Conservation (phyloP, 2,113 vertebrate genomes). For the Forbesichthys agassizii region DNA sequence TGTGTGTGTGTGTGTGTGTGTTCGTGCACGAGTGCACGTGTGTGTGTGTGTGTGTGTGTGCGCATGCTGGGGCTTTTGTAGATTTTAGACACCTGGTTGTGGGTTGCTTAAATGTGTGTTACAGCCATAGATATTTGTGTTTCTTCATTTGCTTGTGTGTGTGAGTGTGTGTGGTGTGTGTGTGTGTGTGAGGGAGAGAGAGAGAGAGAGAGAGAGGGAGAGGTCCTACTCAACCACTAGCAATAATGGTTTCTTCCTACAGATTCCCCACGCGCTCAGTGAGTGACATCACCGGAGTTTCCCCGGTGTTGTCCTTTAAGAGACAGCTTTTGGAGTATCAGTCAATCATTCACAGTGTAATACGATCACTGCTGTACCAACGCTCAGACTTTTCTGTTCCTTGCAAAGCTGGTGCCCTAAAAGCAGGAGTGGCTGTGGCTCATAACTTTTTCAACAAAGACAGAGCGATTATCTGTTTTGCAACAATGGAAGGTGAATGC, state of each 20-base stretch:
- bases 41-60: no score
- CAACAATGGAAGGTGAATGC: constrained; percentile 52
- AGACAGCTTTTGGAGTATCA: constrained; percentile 1
- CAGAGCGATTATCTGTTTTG: background rate
- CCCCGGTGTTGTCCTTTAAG: constrained; percentile 49
- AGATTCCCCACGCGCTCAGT: constrained; percentile 33
- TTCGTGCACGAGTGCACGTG: no score
- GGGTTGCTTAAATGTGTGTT: background rate
- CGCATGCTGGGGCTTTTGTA: no score
- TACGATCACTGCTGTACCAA: no score
- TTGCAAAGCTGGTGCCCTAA: no score
- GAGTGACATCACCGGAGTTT: constrained; percentile 78
- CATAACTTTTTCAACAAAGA: background rate
- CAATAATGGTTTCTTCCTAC: constrained; percentile 42
- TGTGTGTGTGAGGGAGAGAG: background rate
- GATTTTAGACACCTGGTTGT: no score
- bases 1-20: no score
- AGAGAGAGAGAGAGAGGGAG: no score
- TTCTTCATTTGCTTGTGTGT: background rate
- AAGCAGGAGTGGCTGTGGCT: background rate
- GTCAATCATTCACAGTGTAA: background rate
- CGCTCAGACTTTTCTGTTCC: no score
- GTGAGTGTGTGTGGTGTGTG: background rate
- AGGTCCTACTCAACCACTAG: background rate
- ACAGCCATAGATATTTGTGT: background rate